Percentiles rank a stretch among this genome's conserved stretches.
phyloP scores from a whole-genome alignment of 2,113 vertebrate genomes.

The Oryzias woworae region DNA sequence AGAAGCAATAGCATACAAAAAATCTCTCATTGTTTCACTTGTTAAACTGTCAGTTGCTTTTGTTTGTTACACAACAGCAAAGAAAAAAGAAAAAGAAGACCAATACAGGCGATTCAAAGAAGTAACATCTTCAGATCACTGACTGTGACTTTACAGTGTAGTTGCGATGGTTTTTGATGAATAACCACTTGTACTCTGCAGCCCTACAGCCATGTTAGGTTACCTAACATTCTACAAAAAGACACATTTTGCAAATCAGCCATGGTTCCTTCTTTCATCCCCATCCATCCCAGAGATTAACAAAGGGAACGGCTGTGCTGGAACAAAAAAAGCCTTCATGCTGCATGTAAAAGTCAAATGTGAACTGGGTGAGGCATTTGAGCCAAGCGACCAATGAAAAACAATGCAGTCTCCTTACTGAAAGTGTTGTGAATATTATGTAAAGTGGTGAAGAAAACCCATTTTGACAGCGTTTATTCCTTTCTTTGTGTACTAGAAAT shows the following conservation, averaged over 20 bases:
- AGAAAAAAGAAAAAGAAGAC: too few relatives aligned
- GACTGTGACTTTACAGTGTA: too few relatives aligned
- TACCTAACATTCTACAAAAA: conserved; percentile 41
- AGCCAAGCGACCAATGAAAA: too few relatives aligned
- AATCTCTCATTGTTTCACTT: too few relatives aligned
- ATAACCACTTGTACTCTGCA: conserved; percentile 14
- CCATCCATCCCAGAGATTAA: conserved; percentile 15
- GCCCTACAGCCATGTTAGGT: conserved; percentile 11
- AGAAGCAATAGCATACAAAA: too few relatives aligned
- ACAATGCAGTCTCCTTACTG: background rate
- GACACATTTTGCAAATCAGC: conserved; percentile 18
- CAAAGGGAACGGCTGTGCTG: conserved; percentile 22
- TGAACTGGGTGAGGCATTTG: background rate
- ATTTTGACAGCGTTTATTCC: conserved; percentile 8
- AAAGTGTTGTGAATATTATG: background rate
- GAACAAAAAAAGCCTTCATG: conserved; percentile 24
- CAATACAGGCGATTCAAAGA: too few relatives aligned
- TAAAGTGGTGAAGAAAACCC: conserved; percentile 5
- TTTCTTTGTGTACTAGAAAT: conserved; percentile 1
- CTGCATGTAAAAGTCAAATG: conserved; percentile 25
- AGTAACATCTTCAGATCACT: too few relatives aligned
- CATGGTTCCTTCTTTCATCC: conserved; percentile 15
- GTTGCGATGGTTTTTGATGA: conserved; percentile 13
- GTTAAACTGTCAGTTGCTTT: too few relatives aligned
- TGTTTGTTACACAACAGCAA: too few relatives aligned